Percentiles rank a stretch among this genome's conserved stretches.
phyloP scores from a whole-genome alignment of 2,888 invertebrate species.

The Microplitis manilae region DNA sequence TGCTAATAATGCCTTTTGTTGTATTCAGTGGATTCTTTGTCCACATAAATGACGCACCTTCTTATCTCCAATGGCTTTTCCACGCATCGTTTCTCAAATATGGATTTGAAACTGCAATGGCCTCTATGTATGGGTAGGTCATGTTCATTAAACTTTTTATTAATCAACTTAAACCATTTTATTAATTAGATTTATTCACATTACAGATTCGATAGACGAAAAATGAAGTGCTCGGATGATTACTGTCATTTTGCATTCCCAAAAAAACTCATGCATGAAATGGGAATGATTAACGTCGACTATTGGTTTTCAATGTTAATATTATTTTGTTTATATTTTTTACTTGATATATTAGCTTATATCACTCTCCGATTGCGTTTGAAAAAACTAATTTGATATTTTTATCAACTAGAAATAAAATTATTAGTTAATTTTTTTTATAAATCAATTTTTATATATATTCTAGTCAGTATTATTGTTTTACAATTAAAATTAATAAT shows the following conservation, averaged over 20 bases:
- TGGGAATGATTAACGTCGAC: slow-evolving; percentile 80
- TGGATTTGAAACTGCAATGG: slow-evolving; percentile 86
- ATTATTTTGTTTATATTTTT: slow-evolving; percentile 77
- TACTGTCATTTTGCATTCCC: slow-evolving; percentile 85
- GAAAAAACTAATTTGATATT: slow-evolving; percentile 62
- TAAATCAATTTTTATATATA: background rate
- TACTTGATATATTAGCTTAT: slow-evolving; percentile 79
- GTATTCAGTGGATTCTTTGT: slow-evolving; percentile 96
- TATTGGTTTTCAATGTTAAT: slow-evolving; percentile 80
- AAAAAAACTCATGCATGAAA: slow-evolving; percentile 80
- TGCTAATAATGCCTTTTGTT: slow-evolving; percentile 88
- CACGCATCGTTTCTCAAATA: slow-evolving; percentile 92
- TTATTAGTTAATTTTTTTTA: background rate
- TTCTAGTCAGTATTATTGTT: background rate
- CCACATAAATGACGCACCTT: slow-evolving; percentile 85
- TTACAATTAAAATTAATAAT: no score
- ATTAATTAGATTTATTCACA: background rate
- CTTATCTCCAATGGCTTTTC: slow-evolving; percentile 86
- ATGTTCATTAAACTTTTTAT: slow-evolving; percentile 18
- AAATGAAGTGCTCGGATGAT: slow-evolving; percentile 81
- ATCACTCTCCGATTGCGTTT: slow-evolving; percentile 79
- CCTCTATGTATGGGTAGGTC: slow-evolving; percentile 81
- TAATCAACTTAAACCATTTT: background rate
- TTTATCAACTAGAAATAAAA: background rate
- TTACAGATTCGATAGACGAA: slow-evolving; percentile 79